Base-by-base conservation (phyloP, 2,797 vertebrate species). In the Paedocypris micromegethes region DNA sequence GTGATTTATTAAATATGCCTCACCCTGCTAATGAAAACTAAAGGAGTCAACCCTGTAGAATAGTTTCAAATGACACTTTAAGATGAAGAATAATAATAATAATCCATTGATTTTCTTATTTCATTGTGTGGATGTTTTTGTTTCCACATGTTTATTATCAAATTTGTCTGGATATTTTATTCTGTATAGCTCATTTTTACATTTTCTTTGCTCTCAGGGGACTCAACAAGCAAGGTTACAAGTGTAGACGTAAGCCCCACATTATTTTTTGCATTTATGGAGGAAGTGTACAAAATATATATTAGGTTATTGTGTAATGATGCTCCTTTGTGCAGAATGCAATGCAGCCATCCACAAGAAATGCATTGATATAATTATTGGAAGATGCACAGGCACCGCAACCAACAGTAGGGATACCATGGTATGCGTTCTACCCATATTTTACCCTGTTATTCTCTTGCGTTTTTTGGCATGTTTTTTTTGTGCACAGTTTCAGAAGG, bases 301-400 rank as follows among this genome's bases (percentile, higher is more conserved):
- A 23, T 23, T 23, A 23, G 23, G 23, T 23, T 23, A 23, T 23
- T 23, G 23, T 23, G 1, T 23, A 23, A 23, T 23, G 1, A 23
- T 23, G 23, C 23, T 23, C 23, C 23, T 23, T 23, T 23, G 23
- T 23, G 23, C 87, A 99, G 97, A 99, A 89, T 99, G 97, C 85
- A 99, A 99, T 60, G 96, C 95, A 70, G 97, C 96, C 80, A 98
- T 99, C 88, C 97, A 98, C 81, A 99, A 99, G 88, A 98, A 98
- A 85, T 99, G 97, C 81, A 98, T 98, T 50, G 97, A 99, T 83
- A 98, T 96, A 90, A 98, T 99, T 88, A 98, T 99, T 58, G 96
- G 96, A 82, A 91, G 96, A 83, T 99, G 97, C 81, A 99, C 96
- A 0, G 97, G 97, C 70, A 98, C 96, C 0, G 96, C 97, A 3